These are phyloP conservation scores for Dolichomitus sp. DNA, from an alignment of 2,888 invertebrate genomes.

Conservation along the genomic window DNA sequence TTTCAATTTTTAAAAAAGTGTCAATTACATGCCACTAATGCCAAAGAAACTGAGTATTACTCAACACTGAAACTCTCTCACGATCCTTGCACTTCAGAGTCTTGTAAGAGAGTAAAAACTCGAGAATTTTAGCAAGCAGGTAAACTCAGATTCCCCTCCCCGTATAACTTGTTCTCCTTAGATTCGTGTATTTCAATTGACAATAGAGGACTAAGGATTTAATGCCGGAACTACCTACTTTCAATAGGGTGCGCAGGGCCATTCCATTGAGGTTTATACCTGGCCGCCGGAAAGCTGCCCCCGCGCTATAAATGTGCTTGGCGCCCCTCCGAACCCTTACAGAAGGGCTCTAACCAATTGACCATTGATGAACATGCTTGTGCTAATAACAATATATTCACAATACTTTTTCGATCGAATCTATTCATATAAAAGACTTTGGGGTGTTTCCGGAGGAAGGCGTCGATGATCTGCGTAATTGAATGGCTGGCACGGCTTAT, in stretches of 20 bases:
- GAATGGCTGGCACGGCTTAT: too few species aligned
- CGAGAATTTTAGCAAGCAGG: neutral
- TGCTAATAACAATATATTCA: neutral
- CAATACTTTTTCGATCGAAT: neutral
- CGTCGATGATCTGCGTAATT: too few species aligned
- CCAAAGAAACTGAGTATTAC: neutral
- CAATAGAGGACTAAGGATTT: neutral
- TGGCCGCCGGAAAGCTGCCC: neutral
- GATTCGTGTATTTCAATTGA: neutral
- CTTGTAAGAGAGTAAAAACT: neutral
- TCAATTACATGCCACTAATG: neutral
- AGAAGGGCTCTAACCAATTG: neutral
- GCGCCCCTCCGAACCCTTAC: neutral
- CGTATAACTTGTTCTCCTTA: neutral
- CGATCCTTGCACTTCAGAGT: neutral
- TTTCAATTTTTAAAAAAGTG: too few species aligned
- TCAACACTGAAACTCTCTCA: neutral
- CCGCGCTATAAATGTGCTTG: neutral
- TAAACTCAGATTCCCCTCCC: neutral
- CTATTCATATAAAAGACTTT: neutral
- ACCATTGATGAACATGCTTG: neutral
- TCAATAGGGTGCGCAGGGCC: neutral
- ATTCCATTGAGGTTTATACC: neutral
- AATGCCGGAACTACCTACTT: neutral
- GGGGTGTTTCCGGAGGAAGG: neutral